Percentiles rank a stretch among this genome's conserved stretches.
phyloP scores from a whole-genome alignment of 2,797 vertebrate species.

The Chrosomus eos region DNA sequence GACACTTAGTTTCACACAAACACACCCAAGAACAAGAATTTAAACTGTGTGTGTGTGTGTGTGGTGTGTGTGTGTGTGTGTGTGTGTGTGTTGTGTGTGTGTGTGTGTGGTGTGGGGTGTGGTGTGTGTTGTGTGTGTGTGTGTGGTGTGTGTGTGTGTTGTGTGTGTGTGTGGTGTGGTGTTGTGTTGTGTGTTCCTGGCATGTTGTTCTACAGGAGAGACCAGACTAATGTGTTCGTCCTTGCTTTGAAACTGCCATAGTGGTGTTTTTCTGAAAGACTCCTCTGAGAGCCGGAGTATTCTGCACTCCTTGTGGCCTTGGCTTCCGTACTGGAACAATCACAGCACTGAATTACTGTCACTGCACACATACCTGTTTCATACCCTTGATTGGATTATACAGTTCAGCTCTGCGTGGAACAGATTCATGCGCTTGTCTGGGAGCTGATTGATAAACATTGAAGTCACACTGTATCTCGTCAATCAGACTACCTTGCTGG shows the following conservation, averaged over 20 bases:
- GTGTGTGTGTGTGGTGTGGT: background rate
- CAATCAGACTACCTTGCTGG: slow-evolving; percentile 18
- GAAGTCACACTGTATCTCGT: background rate
- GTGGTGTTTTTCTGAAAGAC: slow-evolving; percentile 8
- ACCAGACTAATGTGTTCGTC: slow-evolving; percentile 32
- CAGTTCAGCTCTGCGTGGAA: slow-evolving; percentile 1
- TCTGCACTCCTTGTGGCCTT: slow-evolving; percentile 6
- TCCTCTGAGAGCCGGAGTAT: slow-evolving; percentile 2
- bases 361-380: slow-evolving; percentile 41
- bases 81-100: background rate
- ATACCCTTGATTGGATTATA: slow-evolving; percentile 36
- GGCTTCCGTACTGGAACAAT: background rate
- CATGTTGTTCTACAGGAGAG: slow-evolving; percentile 58
- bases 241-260: slow-evolving; percentile 25
- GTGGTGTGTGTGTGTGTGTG: slow-evolving; percentile 6
- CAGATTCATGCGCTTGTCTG: slow-evolving; percentile 15
- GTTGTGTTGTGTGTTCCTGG: slow-evolving; percentile 24
- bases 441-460: slow-evolving; percentile 35
- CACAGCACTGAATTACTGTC: slow-evolving; percentile 19
- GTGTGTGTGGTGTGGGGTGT: background rate
- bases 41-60: background rate
- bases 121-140: slow-evolving; percentile 8
- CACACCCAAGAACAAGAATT: slow-evolving; percentile 26
- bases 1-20: background rate
- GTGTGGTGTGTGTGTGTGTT: slow-evolving; percentile 10